These are phyloP conservation scores for Cheilinus undulatus DNA, from an alignment of 2,113 vertebrate genomes.

Conservation along the genomic window DNA sequence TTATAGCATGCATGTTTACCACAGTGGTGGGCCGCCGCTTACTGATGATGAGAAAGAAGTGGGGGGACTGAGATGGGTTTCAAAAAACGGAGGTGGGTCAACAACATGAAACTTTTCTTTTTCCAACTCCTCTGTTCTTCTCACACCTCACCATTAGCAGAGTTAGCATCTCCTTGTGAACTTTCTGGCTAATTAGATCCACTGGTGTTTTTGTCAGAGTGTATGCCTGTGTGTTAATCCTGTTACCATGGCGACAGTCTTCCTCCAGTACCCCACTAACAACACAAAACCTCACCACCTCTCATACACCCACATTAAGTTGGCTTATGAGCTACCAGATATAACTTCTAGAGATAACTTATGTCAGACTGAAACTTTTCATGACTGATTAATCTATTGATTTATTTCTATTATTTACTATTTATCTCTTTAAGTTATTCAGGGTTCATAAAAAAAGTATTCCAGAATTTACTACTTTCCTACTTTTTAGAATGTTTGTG, in stretches of 20 bases:
- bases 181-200: conserved; percentile 70
- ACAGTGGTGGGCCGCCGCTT: conserved; percentile 20
- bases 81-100: conserved; percentile 49
- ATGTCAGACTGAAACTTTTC: conserved; percentile 8
- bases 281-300: conserved; percentile 49
- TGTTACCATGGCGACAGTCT: conserved; percentile 69
- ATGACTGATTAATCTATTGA: not conserved
- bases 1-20: conserved; percentile 67
- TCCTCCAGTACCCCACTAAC: conserved; percentile 58
- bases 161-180: conserved; percentile 71
- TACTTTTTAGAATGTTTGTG: no score
- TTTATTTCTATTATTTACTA: no score
- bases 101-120: conserved; percentile 53
- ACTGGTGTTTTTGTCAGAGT: conserved; percentile 23
- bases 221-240: conserved; percentile 26
- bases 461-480: no score
- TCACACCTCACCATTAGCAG: conserved; percentile 60
- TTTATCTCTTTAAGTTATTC: no score
- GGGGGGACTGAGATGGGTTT: conserved; percentile 19
- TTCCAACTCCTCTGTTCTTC: conserved; percentile 65
- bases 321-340: conserved; percentile 36
- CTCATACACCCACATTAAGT: conserved; percentile 52
- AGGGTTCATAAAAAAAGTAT: no score
- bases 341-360: conserved; percentile 2
- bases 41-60: conserved; percentile 10